Conservation (phyloP, 2,888 invertebrate genomes). For the Philonicus albiceps region DNA sequence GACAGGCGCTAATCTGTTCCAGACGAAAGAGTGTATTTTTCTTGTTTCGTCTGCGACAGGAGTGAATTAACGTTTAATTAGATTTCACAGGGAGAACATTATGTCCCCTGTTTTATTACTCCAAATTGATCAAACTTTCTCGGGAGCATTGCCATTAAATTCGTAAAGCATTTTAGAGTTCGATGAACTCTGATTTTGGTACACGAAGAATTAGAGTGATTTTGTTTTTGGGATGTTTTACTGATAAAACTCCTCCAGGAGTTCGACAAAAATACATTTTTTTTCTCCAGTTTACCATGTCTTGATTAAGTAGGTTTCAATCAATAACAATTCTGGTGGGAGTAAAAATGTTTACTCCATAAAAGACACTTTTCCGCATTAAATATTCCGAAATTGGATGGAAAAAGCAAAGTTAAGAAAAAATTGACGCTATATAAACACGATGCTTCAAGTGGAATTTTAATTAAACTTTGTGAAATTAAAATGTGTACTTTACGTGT, state of each 20-base stretch:
- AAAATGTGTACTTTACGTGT: neutral
- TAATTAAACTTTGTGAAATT: neutral
- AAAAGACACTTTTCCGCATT: neutral
- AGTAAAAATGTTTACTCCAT: neutral
- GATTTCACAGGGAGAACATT: neutral
- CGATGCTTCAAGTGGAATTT: neutral
- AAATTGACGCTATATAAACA: neutral
- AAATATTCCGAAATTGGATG: neutral
- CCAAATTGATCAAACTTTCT: neutral
- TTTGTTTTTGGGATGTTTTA: neutral
- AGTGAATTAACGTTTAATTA: neutral
- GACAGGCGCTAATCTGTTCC: neutral
- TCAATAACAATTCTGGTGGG: neutral
- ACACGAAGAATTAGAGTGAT: neutral
- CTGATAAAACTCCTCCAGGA: neutral
- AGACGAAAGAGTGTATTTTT: neutral
- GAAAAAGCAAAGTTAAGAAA: neutral
- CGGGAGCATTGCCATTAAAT: neutral
- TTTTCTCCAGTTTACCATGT: neutral
- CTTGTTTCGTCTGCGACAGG: neutral
- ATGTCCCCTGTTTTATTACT: neutral
- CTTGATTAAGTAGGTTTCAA: neutral
- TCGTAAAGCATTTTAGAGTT: neutral
- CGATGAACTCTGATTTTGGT: neutral
- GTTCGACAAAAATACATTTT: neutral